A percentile compares a stretch with the other conserved stretches of the same genome.
Conservation (phyloP, 2,113 vertebrate genomes). For the Speoplatyrhinus poulsoni region DNA sequence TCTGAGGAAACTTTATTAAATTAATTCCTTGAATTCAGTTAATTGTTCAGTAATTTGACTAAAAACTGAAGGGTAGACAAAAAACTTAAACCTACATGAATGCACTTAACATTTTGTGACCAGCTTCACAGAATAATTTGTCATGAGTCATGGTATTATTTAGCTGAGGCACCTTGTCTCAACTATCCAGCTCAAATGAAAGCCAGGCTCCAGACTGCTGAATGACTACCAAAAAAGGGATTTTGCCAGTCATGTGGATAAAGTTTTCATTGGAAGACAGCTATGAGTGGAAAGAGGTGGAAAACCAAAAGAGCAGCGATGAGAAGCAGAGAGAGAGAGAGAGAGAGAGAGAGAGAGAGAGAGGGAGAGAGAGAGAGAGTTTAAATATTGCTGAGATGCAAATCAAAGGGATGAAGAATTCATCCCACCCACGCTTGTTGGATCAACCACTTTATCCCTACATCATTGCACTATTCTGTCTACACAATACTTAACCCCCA, state of each 20-base stretch:
- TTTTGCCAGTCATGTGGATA: neutral
- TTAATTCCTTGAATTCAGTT: too few species aligned
- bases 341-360: too few species aligned
- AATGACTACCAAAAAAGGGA: neutral
- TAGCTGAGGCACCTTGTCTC: neutral
- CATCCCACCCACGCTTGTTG: too few species aligned
- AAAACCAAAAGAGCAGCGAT: neutral
- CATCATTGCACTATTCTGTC: neutral
- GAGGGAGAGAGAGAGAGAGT: neutral
- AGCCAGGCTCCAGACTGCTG: neutral
- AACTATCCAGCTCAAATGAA: conserved; percentile 21
- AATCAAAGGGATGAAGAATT: too few species aligned
- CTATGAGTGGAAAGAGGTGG: neutral
- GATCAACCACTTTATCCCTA: neutral
- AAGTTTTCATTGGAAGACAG: conserved; percentile 2
- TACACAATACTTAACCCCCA: neutral
- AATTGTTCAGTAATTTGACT: too few species aligned
- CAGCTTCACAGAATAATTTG: conserved; percentile 3
- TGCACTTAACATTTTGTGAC: neutral
- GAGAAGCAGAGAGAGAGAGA: too few species aligned
- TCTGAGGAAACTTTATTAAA: neutral
- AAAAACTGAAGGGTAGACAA: too few species aligned
- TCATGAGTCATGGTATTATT: conserved; percentile 15
- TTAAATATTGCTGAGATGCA: neutral
- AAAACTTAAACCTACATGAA: neutral